Conservation (phyloP, 2,797 vertebrate species). For the Emydoidea blandingii region DNA sequence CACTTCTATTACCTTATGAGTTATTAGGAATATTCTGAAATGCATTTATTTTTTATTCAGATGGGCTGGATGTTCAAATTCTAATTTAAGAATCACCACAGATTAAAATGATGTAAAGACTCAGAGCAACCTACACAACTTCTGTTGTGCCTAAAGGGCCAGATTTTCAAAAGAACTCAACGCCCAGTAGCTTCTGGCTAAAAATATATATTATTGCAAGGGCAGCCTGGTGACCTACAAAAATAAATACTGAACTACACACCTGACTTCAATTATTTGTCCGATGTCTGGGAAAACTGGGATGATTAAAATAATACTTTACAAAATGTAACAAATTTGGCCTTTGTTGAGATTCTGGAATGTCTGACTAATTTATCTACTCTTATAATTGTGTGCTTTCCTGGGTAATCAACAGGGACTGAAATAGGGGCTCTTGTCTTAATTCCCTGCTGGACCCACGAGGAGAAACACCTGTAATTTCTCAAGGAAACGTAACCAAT, state of each 20-base stretch:
- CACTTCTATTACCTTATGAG: background rate
- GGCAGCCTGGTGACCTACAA: background rate
- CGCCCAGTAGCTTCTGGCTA: background rate
- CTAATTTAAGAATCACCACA: background rate
- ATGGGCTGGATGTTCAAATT: background rate
- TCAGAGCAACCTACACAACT: fast-evolving
- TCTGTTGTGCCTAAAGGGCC: background rate
- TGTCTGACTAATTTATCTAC: background rate
- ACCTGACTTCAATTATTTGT: constrained; percentile 14
- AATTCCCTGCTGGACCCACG: background rate
- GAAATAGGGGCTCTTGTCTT: background rate
- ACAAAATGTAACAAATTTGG: background rate
- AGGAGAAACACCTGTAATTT: background rate
- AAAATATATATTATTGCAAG: constrained; percentile 5
- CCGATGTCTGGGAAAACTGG: background rate
- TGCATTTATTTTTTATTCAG: background rate
- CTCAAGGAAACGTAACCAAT: background rate
- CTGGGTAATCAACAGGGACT: background rate
- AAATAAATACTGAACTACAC: background rate
- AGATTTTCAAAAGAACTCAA: constrained; percentile 5
- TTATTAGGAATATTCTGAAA: constrained; percentile 12
- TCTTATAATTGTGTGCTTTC: background rate
- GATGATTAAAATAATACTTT: constrained; percentile 7
- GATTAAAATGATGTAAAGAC: background rate
- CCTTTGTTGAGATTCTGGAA: background rate